These are phyloP conservation scores for Hydrotaea diabolus DNA, from an alignment of 2,888 invertebrate species.

Conservation along the genomic window DNA sequence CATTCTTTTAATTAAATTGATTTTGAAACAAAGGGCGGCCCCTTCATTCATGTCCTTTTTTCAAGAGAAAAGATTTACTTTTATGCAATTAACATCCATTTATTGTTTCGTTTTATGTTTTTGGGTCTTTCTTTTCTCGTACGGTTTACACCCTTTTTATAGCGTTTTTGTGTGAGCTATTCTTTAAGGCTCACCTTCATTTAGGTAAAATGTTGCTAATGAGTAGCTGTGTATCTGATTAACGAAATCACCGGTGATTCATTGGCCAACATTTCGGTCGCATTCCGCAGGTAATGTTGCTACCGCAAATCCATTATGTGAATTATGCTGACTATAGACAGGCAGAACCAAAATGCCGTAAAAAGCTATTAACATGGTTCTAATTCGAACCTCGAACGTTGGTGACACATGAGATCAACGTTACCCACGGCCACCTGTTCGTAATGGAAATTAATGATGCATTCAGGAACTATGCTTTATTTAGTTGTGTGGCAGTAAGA, in stretches of 20 bases:
- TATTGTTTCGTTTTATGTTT: conserved; percentile 31
- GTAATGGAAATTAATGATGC: too few relatives aligned
- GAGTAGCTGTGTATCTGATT: conserved; percentile 3
- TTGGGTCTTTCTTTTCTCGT: background rate
- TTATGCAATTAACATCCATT: conserved; percentile 26
- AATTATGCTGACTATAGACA: background rate
- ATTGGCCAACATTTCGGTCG: background rate
- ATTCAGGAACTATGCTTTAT: background rate
- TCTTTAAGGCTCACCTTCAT: background rate
- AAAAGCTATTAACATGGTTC: background rate
- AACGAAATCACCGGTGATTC: background rate
- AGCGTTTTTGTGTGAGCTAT: background rate
- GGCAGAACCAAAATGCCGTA: background rate
- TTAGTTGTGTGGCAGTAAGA: too few relatives aligned
- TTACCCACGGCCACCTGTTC: background rate
- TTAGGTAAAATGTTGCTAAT: conserved; percentile 16
- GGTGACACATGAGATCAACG: background rate
- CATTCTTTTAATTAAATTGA: conserved; percentile 36
- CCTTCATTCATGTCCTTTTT: conserved; percentile 1
- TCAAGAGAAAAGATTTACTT: conserved; percentile 8
- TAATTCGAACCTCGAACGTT: background rate
- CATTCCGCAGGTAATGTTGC: background rate
- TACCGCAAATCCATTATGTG: background rate
- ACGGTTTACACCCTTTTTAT: conserved; percentile 14
- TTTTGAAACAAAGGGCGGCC: conserved; percentile 24